These are phyloP conservation scores for Muschampia plurimacula DNA, from an alignment of 2,888 invertebrate genomes.

Conservation along the genomic window DNA sequence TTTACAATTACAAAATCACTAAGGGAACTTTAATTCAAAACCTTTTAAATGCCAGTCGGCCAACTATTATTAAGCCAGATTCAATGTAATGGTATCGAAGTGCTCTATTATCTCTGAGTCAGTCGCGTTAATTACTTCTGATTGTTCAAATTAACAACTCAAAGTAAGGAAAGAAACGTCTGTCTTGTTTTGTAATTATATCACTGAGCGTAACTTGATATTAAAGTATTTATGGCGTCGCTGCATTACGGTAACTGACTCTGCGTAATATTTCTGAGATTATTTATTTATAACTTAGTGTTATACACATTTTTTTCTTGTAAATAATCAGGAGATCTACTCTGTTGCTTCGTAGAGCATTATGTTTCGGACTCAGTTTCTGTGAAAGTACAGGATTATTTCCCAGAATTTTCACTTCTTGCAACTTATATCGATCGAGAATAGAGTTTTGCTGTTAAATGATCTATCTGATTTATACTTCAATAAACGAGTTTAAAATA, in stretches of 20 bases:
- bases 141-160: slow-evolving; percentile 31
- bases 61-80: neutral
- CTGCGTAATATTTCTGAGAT: slow-evolving; percentile 19
- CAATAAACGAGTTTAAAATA: too few species aligned
- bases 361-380: too few species aligned
- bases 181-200: slow-evolving; percentile 31
- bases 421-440: too few species aligned
- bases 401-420: too few species aligned
- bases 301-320: neutral
- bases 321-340: neutral
- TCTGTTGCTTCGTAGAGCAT: neutral
- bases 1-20: neutral
- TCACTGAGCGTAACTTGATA: slow-evolving; percentile 27
- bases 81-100: neutral
- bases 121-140: slow-evolving; percentile 24
- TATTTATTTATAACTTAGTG: slow-evolving; percentile 6
- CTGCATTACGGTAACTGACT: slow-evolving; percentile 12
- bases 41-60: neutral
- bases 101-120: slow-evolving; percentile 14
- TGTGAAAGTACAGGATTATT: too few species aligned
- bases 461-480: too few species aligned
- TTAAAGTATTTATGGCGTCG: slow-evolving; percentile 28
- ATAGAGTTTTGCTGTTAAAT: too few species aligned
- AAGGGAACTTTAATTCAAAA: neutral
- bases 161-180: slow-evolving; percentile 18